Evolutionary conservation across 1,140 invertebrate genomes (phyloP), one percentile per base, ranked within the genome.

Genomic region (Pinna nobilis): DNA sequence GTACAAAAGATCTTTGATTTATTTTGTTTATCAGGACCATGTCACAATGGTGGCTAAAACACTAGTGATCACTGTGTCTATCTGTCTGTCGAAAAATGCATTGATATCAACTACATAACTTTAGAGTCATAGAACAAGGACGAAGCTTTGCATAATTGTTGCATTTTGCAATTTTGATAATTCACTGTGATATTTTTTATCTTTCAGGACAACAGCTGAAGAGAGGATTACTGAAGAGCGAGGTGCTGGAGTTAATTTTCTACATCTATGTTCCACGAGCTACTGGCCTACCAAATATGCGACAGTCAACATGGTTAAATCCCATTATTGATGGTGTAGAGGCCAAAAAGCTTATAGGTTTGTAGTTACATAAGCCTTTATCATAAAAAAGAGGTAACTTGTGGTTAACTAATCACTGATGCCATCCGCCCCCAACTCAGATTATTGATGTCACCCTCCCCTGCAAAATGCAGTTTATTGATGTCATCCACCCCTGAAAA

Each of bases 291-390:
- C 47, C 71, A 0, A 75, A 79, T 30, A 81, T 75, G 1, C 74
- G 88, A 30, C 80, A 82, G 66, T 88, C 87, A 5, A 89, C 87
- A 2, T 89, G 88, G 88, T 82, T 88, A 72, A 86, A 85, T 51
- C 88, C 88, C 7, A 87, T 89, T 49, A 86, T 89, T 30, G 83
- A 87, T 74, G 88, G 88, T 6, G 76, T 86, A 57, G 88, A 89
- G 53, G 88, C 87, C 1, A 78, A 77, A 32, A 87, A 87, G 76
- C 63, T 89, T 3, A 76, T 86, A 72, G 88, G 87, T 88, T 57
- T n/a, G 65, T 66, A 11, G 35, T 15, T 28, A 28, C 9, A 9
- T 11, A 9, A 11, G 39, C 9, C n/a, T 44, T 11, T 44, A 11
- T 9, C n/a, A 44, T 44, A 11, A 44, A 9, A 11, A 11, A 44